Base-by-base conservation (phyloP, 2,797 vertebrate genomes). In the Harpagifer antarcticus region DNA sequence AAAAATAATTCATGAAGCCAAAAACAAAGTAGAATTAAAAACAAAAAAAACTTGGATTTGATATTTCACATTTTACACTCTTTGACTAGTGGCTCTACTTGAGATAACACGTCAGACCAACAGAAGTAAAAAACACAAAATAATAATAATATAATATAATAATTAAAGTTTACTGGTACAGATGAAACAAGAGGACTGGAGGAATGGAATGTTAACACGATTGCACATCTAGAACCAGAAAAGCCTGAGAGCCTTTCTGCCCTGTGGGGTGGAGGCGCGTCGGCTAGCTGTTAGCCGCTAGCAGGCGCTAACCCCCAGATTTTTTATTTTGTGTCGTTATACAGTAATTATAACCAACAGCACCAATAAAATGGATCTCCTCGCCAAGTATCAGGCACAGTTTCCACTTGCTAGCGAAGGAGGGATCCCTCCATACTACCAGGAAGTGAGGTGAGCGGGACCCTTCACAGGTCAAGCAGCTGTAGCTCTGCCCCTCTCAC, bases 141-240 rank as follows among this genome's bases (percentile, higher is more conserved):
- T 88, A 91, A 90, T 85, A 92, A 94, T 88, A 92, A 91, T 86
- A 95, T 91, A 90, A 92, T 89, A 93, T 91, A 94, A 94, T 94
- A 95, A 94, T 97, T 98, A 97, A 98, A 97, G 97, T 97, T 97
- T 93, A 97, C 94, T 95, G 95, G 89, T 93, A 94, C 90, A 94
- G 93, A 92, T 96, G 90, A 96, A 94, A 95, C 93, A 84, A 91
- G 90, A 93, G 92, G 93, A 95, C 94, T 95, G 95, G 95, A 94
- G 93, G 92, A 96, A 97, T 96, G 98, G 97, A 99, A 99, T 99
- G 98, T 98, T 95, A 96, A 96, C 95, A 97, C 95, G 96, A 99
- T 98, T 98, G 98, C 98, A 99, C 97, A 90, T 99, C 96, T 96
- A 95, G 95, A 97, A 97, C 95, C 93, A 92, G 93, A 94, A 94